Evolutionary conservation across 2,888 invertebrate genomes (phyloP).

Genomic region (Tetheella fluctuosa): DNA sequence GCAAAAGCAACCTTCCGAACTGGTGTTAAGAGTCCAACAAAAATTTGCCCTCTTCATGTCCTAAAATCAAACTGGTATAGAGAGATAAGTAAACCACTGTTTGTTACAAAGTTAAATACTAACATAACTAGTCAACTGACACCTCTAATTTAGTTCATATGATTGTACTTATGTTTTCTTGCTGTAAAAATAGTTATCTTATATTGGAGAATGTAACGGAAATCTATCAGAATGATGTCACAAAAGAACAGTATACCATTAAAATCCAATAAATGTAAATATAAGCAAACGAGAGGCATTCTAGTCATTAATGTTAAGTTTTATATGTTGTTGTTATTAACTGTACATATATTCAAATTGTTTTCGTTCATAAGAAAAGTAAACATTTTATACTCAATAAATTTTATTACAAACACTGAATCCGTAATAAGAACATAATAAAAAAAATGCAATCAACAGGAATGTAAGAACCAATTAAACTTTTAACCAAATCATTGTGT

Average conservation of each 20-base stretch:
- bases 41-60: not conserved
- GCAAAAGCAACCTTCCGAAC: no score
- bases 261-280: conserved; percentile 35
- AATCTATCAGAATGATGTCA: no score
- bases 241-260: no score
- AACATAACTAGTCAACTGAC: conserved; percentile 68
- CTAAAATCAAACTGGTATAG: not conserved
- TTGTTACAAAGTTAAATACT: conserved; percentile 30
- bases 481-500: conserved; percentile 62
- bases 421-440: conserved; percentile 50
- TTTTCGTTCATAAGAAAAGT: conserved; percentile 47
- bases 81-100: not conserved
- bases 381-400: conserved; percentile 62
- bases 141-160: conserved; percentile 55
- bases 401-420: conserved; percentile 65
- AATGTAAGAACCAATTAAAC: conserved; percentile 76
- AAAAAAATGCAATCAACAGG: conserved; percentile 64
- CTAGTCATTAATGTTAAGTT: conserved; percentile 75
- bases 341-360: conserved; percentile 48
- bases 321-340: conserved; percentile 59
- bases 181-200: conserved; percentile 4
- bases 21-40: no score
- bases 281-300: conserved; percentile 57
- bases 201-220: not conserved
- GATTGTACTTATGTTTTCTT: conserved; percentile 25